Evolutionary conservation across 2,797 vertebrate genomes (phyloP).

Genomic region (Phrynocephalus vlangalii): DNA sequence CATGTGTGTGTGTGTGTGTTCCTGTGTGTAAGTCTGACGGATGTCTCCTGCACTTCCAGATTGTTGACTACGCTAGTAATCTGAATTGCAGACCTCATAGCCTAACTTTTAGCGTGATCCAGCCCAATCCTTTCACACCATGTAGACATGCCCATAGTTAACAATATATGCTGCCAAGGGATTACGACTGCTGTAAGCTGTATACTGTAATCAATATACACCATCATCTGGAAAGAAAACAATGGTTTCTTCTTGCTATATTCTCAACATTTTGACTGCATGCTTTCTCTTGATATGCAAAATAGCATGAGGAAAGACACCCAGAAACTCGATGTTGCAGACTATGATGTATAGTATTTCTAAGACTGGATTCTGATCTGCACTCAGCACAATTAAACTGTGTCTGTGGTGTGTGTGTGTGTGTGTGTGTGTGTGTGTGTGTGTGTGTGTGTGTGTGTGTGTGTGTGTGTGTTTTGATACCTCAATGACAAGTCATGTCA

Average conservation of each 20-base stretch:
- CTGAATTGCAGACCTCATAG: too few relatives aligned
- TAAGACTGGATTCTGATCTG: slow-evolving; percentile 3
- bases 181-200: not conserved
- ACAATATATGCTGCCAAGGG: not conserved
- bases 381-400: not conserved
- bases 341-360: not conserved
- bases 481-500: not conserved
- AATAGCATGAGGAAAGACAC: not conserved
- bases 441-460: too few relatives aligned
- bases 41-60: too few relatives aligned
- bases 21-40: too few relatives aligned
- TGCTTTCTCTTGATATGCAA: not conserved
- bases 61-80: too few relatives aligned
- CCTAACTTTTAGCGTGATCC: not conserved
- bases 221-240: too few relatives aligned
- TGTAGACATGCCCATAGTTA: not conserved
- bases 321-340: not conserved
- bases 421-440: too few relatives aligned
- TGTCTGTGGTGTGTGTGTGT: too few relatives aligned
- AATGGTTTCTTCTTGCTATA: not conserved
- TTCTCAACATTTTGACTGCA: not conserved
- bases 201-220: too few relatives aligned
- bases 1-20: too few relatives aligned
- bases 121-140: too few relatives aligned
- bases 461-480: not conserved